Base-by-base conservation (phyloP, 2,113 vertebrate species). In the Platycercus adscitus region DNA sequence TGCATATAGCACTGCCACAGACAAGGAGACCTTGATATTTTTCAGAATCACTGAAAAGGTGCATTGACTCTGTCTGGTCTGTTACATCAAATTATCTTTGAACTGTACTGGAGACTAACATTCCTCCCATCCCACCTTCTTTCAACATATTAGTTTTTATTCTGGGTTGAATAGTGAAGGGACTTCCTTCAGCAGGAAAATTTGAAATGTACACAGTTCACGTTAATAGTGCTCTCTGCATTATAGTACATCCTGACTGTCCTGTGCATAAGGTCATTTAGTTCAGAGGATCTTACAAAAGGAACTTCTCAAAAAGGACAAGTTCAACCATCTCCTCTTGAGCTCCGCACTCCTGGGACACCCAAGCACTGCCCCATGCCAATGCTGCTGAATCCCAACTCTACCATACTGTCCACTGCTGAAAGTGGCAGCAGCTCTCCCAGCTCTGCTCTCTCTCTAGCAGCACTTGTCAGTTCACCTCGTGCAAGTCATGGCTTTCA, bases 401-500 rank as follows among this genome's bases (percentile, higher is more conserved):
- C 58, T 73, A 28, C 7, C 20, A 50, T 12, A 18, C 8, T 80
- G 12, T 49, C 21, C 7, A 4, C 26, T 55, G 17, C 26, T 69
- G 76, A 63, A 81, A 44, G 10, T 55, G 16, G 9, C 20, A 58
- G 12, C 31, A 58, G 15, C 14, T 66, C 11, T 44, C 4, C 16
- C 2, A 1, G 15, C 9, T 66, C 58, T 66, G 17, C 31, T 63
- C 6, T 35, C 1, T 0, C 39, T 37, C 26, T 37, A 33, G 14
- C 15, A 43, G 31, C 8, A 2, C 17, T 17, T 49, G 5, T 2
- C 1, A 4, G 9, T 56, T 50, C 1, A 0, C 26, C 13, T 70
- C 39, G 4, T 47, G 29, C n/a, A 60, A 79, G 39, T 35, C 17
- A 61, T 6, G 19, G 15, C 10, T 55, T 46, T 29, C 7, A 31